These are phyloP conservation scores for Oscheius onirici DNA, from an alignment of 2,888 invertebrate genomes.

Conservation along the genomic window DNA sequence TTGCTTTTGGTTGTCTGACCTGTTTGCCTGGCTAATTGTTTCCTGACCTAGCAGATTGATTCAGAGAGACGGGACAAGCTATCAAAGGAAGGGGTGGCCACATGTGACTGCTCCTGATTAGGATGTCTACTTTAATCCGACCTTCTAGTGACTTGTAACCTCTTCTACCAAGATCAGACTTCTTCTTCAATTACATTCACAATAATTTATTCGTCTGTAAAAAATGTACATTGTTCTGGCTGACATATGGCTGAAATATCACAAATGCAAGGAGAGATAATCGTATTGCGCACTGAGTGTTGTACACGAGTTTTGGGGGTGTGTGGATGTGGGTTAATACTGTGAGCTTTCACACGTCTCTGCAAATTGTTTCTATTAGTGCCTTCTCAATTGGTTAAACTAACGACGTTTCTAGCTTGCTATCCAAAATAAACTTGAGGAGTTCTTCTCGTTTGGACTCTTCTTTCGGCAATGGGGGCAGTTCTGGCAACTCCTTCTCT, in stretches of 20 bases:
- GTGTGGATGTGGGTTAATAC: slow-evolving; percentile 11
- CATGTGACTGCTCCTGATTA: neutral
- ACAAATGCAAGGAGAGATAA: slow-evolving; percentile 25
- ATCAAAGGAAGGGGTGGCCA: too few species aligned
- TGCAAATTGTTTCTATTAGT: slow-evolving; percentile 9
- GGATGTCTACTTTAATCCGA: neutral
- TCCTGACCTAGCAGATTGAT: too few species aligned
- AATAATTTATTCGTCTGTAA: slow-evolving; percentile 3
- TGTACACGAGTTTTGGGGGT: slow-evolving; percentile 8
- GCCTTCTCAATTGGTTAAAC: neutral
- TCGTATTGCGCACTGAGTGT: slow-evolving; percentile 27
- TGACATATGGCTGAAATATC: slow-evolving; percentile 26
- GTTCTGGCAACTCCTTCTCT: slow-evolving; percentile 23
- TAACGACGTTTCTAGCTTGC: slow-evolving; percentile 67
- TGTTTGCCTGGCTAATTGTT: too few species aligned
- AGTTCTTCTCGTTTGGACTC: slow-evolving; percentile 45
- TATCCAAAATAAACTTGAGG: slow-evolving; percentile 66
- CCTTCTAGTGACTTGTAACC: neutral
- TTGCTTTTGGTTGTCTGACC: too few species aligned
- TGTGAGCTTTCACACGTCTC: slow-evolving; percentile 28
- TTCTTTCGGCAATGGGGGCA: slow-evolving; percentile 17
- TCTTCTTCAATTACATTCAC: neutral
- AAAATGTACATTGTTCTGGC: slow-evolving; percentile 8
- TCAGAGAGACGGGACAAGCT: too few species aligned
- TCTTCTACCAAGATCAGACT: too few species aligned